phyloP scores from a whole-genome alignment of 2,797 vertebrate species.

The Rhabdophis nuchalis region DNA sequence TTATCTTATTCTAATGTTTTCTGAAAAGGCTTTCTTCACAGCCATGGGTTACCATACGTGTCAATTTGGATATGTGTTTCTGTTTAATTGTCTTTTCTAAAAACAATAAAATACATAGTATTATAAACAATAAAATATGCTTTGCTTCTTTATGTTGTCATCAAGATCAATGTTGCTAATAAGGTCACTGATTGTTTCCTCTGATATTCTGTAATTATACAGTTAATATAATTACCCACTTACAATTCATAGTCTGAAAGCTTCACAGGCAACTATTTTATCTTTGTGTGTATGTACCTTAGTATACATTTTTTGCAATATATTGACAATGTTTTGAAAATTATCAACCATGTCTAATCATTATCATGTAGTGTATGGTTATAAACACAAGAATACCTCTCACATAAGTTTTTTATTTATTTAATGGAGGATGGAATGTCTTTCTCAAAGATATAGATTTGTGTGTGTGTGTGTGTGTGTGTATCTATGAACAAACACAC shows the following conservation, averaged over 20 bases:
- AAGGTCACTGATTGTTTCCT: slow-evolving; percentile 50
- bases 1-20: slow-evolving; percentile 72
- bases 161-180: slow-evolving; percentile 49
- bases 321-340: not conserved
- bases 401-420: not conserved
- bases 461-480: not conserved
- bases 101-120: slow-evolving; percentile 36
- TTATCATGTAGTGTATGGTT: not conserved
- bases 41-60: slow-evolving; percentile 59
- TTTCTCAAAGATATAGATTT: not conserved
- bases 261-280: slow-evolving; percentile 22
- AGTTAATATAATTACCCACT: slow-evolving; percentile 53
- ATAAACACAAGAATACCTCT: not conserved
- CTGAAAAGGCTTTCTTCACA: slow-evolving; percentile 62
- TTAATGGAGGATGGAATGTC: not conserved
- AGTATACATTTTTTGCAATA: slow-evolving; percentile 42
- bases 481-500: too few species aligned
- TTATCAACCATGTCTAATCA: not conserved
- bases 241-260: slow-evolving; percentile 54
- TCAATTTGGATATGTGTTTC: slow-evolving; percentile 67
- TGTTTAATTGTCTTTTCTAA: slow-evolving; percentile 54
- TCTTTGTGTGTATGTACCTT: slow-evolving; percentile 23
- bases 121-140: slow-evolving; percentile 54
- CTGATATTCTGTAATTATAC: slow-evolving; percentile 56
- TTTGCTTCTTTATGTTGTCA: slow-evolving; percentile 50